Evolutionary conservation across 2,113 vertebrate genomes (phyloP).

Genomic region (Sphaerodactylus townsendi): DNA sequence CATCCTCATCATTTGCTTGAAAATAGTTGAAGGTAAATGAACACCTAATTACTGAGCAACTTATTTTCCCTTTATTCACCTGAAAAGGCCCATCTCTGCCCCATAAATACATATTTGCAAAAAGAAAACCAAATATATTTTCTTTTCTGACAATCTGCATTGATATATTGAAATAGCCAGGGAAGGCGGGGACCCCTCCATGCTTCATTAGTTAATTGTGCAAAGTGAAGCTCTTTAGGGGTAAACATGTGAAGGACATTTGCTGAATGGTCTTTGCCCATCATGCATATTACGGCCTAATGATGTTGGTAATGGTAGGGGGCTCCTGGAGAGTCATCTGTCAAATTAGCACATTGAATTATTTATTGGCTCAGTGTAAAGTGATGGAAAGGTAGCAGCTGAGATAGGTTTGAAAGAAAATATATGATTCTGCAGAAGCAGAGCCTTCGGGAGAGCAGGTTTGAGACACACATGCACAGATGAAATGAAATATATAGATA

Average conservation of each 20-base stretch:
- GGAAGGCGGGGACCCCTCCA: slow-evolving; percentile 63
- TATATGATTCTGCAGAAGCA: slow-evolving; percentile 55
- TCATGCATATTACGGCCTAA: slow-evolving; percentile 82
- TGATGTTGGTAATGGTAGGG: slow-evolving; percentile 82
- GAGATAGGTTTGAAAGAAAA: slow-evolving; percentile 76
- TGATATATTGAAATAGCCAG: slow-evolving; percentile 79
- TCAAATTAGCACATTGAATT: slow-evolving; percentile 88
- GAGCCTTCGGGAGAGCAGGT: slow-evolving; percentile 44
- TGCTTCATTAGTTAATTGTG: slow-evolving; percentile 87
- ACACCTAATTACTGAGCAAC: slow-evolving; percentile 39
- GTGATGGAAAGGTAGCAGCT: slow-evolving; percentile 80
- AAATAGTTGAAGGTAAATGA: slow-evolving; percentile 25
- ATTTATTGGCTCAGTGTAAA: slow-evolving; percentile 84
- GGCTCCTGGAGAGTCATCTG: slow-evolving; percentile 84
- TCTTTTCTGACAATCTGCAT: slow-evolving; percentile 63
- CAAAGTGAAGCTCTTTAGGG: slow-evolving; percentile 81
- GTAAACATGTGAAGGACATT: slow-evolving; percentile 84
- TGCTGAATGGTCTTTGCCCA: slow-evolving; percentile 80
- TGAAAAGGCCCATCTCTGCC: slow-evolving; percentile 13
- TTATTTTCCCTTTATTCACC: slow-evolving; percentile 46
- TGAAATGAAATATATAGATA: neutral
- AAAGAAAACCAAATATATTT: slow-evolving; percentile 70
- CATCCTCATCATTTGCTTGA: slow-evolving; percentile 31
- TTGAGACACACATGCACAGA: slow-evolving; percentile 4
- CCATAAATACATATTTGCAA: slow-evolving; percentile 62